Percentiles rank a stretch among this genome's conserved stretches.
Conservation (phyloP, 2,797 vertebrate genomes). For the Lepus oiostolus region DNA sequence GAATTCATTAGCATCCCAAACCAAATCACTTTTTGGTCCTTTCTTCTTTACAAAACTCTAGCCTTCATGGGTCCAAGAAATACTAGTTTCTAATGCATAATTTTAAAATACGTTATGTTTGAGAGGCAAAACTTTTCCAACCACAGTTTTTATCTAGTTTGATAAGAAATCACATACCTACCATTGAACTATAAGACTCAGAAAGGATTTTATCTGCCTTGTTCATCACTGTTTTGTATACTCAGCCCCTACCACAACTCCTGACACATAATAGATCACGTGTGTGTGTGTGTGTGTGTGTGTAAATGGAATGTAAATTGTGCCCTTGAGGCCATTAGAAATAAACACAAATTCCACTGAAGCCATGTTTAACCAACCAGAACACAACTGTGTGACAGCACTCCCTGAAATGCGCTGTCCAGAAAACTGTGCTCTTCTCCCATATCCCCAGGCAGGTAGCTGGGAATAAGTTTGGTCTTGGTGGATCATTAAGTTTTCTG, state of each 20-base stretch:
- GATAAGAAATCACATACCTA: neutral
- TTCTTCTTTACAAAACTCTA: slow-evolving; percentile 30
- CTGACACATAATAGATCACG: neutral
- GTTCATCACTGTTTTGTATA: neutral
- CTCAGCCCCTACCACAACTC: neutral
- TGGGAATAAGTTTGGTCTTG: neutral
- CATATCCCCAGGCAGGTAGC: neutral
- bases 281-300: too few species aligned
- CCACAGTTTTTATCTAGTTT: neutral
- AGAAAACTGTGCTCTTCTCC: neutral
- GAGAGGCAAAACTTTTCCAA: slow-evolving; percentile 39
- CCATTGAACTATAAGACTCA: neutral
- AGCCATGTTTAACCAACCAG: neutral
- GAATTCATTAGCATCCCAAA: slow-evolving; percentile 59
- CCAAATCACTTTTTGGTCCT: neutral
- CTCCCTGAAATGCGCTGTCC: neutral
- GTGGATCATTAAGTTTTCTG: neutral
- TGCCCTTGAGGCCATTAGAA: slow-evolving; percentile 30
- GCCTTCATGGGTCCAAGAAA: neutral
- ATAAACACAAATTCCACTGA: neutral
- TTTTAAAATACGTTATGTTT: slow-evolving; percentile 33
- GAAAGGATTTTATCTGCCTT: neutral
- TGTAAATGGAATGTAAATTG: neutral
- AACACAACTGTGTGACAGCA: neutral
- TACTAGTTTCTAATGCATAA: neutral